Percentiles rank a stretch among this genome's conserved stretches.
These are phyloP conservation scores for Geodia barretti DNA, from an alignment of 37 sponge, comb jelly and placozoan species.

Conservation along the genomic window DNA sequence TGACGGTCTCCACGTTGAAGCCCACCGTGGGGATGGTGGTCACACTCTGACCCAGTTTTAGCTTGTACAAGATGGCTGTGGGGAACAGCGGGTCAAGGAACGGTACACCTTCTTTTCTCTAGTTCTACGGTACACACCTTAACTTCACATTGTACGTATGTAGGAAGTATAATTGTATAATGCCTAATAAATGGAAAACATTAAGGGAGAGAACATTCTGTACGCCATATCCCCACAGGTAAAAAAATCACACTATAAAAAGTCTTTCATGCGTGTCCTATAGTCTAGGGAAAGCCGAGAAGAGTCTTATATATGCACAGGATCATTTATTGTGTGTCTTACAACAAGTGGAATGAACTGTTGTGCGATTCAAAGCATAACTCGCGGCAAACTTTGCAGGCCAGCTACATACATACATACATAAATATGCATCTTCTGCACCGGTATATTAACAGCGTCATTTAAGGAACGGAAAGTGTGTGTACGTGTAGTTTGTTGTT, in stretches of 20 bases:
- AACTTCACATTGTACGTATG: not conserved
- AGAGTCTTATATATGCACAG: too few relatives aligned
- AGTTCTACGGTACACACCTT: not conserved
- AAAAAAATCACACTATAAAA: not conserved
- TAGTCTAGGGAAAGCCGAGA: too few relatives aligned
- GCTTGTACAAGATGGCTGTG: slow-evolving; percentile 91
- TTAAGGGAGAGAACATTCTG: not conserved
- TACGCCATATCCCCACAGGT: too few relatives aligned
- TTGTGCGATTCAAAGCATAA: not conserved
- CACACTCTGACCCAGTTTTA: slow-evolving; percentile 92
- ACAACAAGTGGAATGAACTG: too few relatives aligned
- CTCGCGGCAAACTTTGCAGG: slow-evolving; percentile 10
- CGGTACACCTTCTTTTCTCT: not conserved
- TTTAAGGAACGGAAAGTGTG: too few relatives aligned
- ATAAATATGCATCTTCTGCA: too few relatives aligned
- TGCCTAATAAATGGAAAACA: too few relatives aligned
- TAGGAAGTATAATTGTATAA: too few relatives aligned
- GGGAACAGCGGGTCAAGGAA: not conserved
- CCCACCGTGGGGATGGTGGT: slow-evolving; percentile 97
- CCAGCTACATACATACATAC: not conserved
- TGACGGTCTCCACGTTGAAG: slow-evolving; percentile 98
- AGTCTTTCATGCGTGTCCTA: too few relatives aligned
- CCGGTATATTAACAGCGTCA: too few relatives aligned
- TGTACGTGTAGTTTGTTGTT: too few relatives aligned
- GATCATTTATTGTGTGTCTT: too few relatives aligned